Conservation (phyloP, 2,888 invertebrate species). For the Dastarcus helophoroides region DNA sequence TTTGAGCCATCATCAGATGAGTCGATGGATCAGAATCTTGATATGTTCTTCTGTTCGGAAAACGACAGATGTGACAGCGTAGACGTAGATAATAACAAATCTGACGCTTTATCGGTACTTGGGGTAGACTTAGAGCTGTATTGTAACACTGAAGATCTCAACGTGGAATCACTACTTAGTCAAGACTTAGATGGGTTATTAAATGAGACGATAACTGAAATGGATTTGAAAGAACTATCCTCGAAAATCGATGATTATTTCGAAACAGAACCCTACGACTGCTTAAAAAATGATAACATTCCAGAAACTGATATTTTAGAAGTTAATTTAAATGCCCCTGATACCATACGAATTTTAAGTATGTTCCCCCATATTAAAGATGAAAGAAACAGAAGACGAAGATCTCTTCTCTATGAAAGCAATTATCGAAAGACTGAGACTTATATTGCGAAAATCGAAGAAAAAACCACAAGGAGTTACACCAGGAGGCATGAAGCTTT, state of each 20-base stretch:
- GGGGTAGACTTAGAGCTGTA: conserved; percentile 27
- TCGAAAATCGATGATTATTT: conserved; percentile 22
- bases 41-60: conserved; percentile 1
- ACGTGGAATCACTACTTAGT: conserved; percentile 14
- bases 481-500: conserved; percentile 19
- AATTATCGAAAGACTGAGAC: conserved; percentile 16
- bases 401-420: conserved; percentile 34
- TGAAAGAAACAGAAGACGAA: conserved; percentile 31
- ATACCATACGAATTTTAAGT: conserved; percentile 21
- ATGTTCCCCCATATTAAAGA: conserved; percentile 34
- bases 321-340: conserved; percentile 11
- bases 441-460: conserved; percentile 13
- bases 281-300: conserved; percentile 16
- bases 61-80: neutral
- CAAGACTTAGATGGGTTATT: conserved; percentile 19
- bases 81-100: neutral
- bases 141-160: conserved; percentile 14
- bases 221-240: conserved; percentile 19
- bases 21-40: conserved; percentile 1
- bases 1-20: conserved; percentile 9
- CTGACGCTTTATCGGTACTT: conserved; percentile 20
- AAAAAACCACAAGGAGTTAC: conserved; percentile 13
- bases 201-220: conserved; percentile 19
- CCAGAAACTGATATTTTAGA: conserved; percentile 9
- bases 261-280: conserved; percentile 18